A percentile compares a stretch with the other conserved stretches of the same genome.
These are phyloP conservation scores for Hystrix brachyura DNA, from an alignment of 2,113 vertebrate genomes.

Conservation along the genomic window DNA sequence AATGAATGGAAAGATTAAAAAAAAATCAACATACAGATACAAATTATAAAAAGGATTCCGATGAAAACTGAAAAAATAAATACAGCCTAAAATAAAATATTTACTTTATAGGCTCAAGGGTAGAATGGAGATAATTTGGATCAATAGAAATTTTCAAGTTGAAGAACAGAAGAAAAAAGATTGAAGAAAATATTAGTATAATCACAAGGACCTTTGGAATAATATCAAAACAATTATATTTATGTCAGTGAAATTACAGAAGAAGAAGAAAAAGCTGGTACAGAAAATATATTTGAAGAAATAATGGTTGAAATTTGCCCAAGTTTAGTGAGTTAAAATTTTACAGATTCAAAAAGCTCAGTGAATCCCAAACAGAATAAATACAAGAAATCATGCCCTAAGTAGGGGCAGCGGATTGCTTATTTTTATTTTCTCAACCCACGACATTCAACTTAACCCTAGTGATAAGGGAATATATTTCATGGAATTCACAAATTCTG, in stretches of 20 bases:
- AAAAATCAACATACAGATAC: not conserved
- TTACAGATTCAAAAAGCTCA: not conserved
- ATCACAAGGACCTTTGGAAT: not conserved
- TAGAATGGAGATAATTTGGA: not conserved
- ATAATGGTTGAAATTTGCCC: not conserved
- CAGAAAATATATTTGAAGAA: not conserved
- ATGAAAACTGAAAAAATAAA: conserved; percentile 1
- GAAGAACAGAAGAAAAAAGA: not conserved
- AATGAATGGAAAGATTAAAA: not conserved
- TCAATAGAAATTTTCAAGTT: not conserved
- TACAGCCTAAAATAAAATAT: not conserved
- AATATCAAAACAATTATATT: not conserved
- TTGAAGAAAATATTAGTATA: not conserved
- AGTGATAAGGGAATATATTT: not conserved
- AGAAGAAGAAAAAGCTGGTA: not conserved
- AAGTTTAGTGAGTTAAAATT: not conserved
- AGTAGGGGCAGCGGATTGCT: not conserved
- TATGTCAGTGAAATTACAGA: not conserved
- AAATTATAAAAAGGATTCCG: not conserved
- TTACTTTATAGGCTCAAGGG: not conserved
- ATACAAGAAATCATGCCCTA: not conserved
- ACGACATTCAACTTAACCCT: not conserved
- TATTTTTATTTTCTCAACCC: not conserved
- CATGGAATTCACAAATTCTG: not conserved
- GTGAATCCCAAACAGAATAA: not conserved